These are phyloP conservation scores for Diarsia mendica DNA, from an alignment of 2,888 invertebrate genomes.

Conservation along the genomic window DNA sequence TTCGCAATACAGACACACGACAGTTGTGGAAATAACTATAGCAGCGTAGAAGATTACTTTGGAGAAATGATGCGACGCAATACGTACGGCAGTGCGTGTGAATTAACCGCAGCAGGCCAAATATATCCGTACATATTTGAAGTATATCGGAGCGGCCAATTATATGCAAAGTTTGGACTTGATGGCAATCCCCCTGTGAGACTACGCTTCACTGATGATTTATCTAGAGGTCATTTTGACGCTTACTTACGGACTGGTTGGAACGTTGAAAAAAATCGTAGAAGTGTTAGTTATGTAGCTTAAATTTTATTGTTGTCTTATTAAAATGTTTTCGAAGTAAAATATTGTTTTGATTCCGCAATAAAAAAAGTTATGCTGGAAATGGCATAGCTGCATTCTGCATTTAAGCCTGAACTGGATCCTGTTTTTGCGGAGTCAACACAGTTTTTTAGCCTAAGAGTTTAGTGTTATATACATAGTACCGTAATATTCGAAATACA, in stretches of 20 bases:
- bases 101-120: slow-evolving; percentile 2
- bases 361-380: not conserved
- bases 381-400: not conserved
- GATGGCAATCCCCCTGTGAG: not conserved
- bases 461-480: not conserved
- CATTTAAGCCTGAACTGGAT: not conserved
- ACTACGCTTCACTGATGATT: slow-evolving; percentile 5
- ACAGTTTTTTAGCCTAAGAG: not conserved
- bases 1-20: slow-evolving; percentile 8
- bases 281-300: not conserved
- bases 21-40: not conserved
- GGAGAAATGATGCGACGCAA: not conserved
- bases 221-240: slow-evolving; percentile 1
- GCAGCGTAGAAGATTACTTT: not conserved
- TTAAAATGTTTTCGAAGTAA: not conserved
- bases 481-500: not conserved
- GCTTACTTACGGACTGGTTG: slow-evolving; percentile 2
- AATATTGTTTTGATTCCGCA: not conserved
- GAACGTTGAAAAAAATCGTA: not conserved
- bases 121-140: not conserved
- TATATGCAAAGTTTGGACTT: slow-evolving; percentile 1
- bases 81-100: slow-evolving; percentile 6
- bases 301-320: not conserved
- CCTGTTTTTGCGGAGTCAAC: not conserved
- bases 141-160: not conserved